Evolutionary conservation across 2,797 vertebrate species (phyloP), one percentile per base, ranked within the genome.

Genomic region (Syngnathus rostellatus): DNA sequence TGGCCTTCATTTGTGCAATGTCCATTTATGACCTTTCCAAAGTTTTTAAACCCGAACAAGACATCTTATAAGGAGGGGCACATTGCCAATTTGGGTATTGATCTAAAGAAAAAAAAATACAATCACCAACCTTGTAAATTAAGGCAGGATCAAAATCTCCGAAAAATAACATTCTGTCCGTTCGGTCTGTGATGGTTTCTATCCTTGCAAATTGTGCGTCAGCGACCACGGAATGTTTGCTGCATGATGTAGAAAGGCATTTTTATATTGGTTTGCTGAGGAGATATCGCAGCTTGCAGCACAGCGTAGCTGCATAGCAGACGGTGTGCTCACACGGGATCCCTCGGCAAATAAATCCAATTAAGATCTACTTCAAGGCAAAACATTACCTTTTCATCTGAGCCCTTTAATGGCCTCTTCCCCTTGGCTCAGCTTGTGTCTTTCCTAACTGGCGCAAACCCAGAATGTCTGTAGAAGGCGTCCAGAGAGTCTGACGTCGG

Each of bases 371-470:
- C 69, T 65, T 63, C 69, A 65, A 65, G 62, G 71, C 73, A 66
- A 74, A 78, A 69, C 78, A 77, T 70, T 71, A 72, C 69, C 41
- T 48, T 45, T 25, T 63, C 40, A 63, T 43, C 43, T 8, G 21
- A 46, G 25, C 78, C 77, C 78, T 68, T 73, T 64, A 64, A 65
- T 82, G 86, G 85, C 85, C 88, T 82, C 86, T 80, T 80, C 76
- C 77, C 80, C 78, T 51, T 21, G 75, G 78, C 69, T 68, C 40
- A 74, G 76, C 74, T 43, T 63, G 81, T 72, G 77, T 62, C 73
- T 85, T 86, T 89, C 86, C 76, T 61, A 78, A 69, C 79, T 86
- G 83, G 77, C 86, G 65, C 69, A 68, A 69, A 77, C 72, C 72
- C 77, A 85, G 72, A 81, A 80, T 77, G 68, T 72, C 80, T 76